Evolutionary conservation across 2,888 invertebrate species (phyloP).

Genomic region (Iselma pallidipennis): DNA sequence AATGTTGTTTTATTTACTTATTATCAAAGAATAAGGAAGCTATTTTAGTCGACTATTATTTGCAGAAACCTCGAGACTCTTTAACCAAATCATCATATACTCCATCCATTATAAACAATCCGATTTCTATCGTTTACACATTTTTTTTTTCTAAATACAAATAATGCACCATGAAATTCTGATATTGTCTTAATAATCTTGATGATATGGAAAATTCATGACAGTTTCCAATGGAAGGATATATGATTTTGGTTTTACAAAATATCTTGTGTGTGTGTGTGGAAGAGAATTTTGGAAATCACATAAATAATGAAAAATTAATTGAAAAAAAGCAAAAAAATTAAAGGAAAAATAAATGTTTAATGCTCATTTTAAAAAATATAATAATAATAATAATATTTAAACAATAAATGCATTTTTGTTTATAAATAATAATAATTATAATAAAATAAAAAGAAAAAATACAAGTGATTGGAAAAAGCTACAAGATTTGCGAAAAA

Average conservation of each 20-base stretch:
- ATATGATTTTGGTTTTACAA: constrained; percentile 4
- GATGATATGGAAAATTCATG: neutral
- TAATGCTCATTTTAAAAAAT: constrained; percentile 40
- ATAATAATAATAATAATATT: constrained; percentile 38
- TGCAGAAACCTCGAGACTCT: constrained; percentile 11
- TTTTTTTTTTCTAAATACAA: neutral
- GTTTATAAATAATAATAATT: constrained; percentile 30
- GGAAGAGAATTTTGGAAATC: neutral
- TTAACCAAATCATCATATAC: neutral
- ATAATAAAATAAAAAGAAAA: constrained; percentile 32
- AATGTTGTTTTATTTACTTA: neutral
- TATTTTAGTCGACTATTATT: constrained; percentile 9
- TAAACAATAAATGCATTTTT: constrained; percentile 39
- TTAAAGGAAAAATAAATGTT: constrained; percentile 41
- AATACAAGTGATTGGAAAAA: constrained; percentile 28
- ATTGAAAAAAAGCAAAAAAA: constrained; percentile 34
- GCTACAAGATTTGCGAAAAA: neutral
- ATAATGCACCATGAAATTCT: no score
- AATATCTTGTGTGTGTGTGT: no score
- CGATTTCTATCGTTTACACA: neutral
- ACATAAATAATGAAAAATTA: neutral
- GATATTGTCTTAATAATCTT: neutral
- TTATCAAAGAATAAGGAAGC: neutral
- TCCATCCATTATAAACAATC: neutral
- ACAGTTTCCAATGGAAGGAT: neutral